A percentile compares a stretch with the other conserved stretches of the same genome.
phyloP scores from a whole-genome alignment of 2,113 vertebrate species.

The Nycticebus coucang region DNA sequence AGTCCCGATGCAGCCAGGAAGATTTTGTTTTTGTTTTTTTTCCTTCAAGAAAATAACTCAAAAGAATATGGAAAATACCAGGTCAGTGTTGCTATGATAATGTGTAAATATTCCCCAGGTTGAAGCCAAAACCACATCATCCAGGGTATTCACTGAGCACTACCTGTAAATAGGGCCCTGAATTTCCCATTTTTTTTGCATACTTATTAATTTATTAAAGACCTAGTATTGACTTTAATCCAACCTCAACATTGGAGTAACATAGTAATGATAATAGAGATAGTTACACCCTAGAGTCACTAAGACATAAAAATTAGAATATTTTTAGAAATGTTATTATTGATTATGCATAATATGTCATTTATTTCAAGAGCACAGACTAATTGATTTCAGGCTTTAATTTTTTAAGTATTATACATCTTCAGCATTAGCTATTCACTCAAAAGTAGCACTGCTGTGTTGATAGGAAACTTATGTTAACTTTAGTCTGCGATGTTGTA shows the following conservation, averaged over 20 bases:
- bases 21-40: background rate
- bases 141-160: background rate
- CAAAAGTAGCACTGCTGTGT: background rate
- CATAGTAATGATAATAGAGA: background rate
- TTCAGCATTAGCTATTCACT: background rate
- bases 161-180: background rate
- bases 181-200: background rate
- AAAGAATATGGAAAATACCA: constrained; percentile 14
- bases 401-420: background rate
- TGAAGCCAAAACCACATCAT: background rate
- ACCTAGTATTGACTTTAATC: background rate
- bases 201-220: background rate
- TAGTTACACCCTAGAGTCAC: background rate
- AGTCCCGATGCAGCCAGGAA: background rate
- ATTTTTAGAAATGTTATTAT: background rate
- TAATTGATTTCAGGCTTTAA: background rate
- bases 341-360: background rate
- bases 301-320: background rate
- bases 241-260: background rate
- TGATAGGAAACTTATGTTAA: background rate
- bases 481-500: background rate
- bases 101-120: background rate
- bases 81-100: fast-evolving
- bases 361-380: constrained; percentile 5
- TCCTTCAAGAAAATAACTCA: background rate